Percentiles rank a stretch among this genome's conserved stretches.
Conservation (phyloP, 2,888 invertebrate species). For the Drosophila picticornis region DNA sequence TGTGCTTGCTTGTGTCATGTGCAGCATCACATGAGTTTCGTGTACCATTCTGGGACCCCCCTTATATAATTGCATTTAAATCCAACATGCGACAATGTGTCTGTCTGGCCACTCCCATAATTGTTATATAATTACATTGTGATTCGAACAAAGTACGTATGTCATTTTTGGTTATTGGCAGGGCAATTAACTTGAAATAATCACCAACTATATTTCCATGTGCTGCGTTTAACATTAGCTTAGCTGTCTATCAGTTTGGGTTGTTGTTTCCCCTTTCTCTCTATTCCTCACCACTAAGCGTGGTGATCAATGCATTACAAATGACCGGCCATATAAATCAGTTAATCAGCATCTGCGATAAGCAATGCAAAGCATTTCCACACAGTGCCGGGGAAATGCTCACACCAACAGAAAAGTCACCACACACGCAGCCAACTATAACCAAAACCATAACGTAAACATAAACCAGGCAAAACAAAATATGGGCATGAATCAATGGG, state of each 20-base stretch:
- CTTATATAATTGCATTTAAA: constrained; percentile 49
- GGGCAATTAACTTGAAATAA: constrained; percentile 57
- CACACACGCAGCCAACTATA: constrained; percentile 36
- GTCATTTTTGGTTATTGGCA: constrained; percentile 31
- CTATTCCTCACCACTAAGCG: constrained; percentile 1
- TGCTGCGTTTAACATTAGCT: constrained; percentile 37
- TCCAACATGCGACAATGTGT: constrained; percentile 41
- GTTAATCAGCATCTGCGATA: constrained; percentile 78
- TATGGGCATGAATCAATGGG: constrained; percentile 76
- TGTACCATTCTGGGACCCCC: constrained; percentile 3
- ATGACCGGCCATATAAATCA: constrained; percentile 74
- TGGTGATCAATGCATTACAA: constrained; percentile 79
- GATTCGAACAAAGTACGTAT: constrained; percentile 57
- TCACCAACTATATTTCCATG: constrained; percentile 33
- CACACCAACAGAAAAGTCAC: constrained; percentile 30
- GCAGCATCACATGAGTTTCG: constrained; percentile 61
- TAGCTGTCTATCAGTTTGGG: constrained; percentile 33
- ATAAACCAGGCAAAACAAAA: constrained; percentile 54
- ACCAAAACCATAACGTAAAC: constrained; percentile 23
- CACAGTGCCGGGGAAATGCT: constrained; percentile 51
- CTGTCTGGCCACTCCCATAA: constrained; percentile 55
- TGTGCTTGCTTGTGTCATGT: neutral
- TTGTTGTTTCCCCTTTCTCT: constrained; percentile 13
- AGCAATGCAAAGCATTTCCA: constrained; percentile 62
- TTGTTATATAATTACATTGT: constrained; percentile 74